phyloP scores from a whole-genome alignment of 53 echinoderm and acorn worm genomes.

The Glandiceps talaboti region DNA sequence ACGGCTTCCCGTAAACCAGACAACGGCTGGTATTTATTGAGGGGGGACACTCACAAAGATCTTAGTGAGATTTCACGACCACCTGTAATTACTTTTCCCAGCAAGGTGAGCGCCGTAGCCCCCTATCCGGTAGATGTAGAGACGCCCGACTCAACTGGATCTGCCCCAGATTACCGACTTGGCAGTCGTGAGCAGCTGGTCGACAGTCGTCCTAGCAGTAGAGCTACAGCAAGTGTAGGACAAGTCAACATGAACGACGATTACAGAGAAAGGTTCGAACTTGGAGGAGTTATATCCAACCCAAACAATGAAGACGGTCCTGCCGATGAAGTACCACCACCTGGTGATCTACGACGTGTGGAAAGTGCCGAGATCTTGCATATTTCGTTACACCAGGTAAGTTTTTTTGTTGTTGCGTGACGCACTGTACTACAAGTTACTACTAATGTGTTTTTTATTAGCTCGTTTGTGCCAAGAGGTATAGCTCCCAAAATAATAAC shows the following conservation, averaged over 20 bases:
- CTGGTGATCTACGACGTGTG: conserved; percentile 28
- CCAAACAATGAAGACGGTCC: neutral
- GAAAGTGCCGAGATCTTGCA: conserved; percentile 71
- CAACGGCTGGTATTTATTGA: neutral
- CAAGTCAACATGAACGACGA: neutral
- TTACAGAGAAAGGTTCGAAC: neutral
- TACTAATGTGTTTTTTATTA: no score
- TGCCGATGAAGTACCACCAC: neutral
- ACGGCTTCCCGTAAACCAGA: neutral
- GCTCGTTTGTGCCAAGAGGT: no score
- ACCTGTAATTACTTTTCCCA: neutral
- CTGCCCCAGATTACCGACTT: neutral
- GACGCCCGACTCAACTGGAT: neutral
- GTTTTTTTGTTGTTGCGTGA: no score
- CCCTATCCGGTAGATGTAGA: neutral
- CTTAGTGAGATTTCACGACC: neutral
- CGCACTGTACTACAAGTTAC: no score
- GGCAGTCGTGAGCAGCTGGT: neutral
- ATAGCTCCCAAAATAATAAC: no score
- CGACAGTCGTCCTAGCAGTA: neutral
- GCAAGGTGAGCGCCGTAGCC: neutral
- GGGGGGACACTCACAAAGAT: neutral
- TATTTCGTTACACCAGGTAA: conserved; percentile 79
- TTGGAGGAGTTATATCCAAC: neutral
- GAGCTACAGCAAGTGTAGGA: neutral